Evolutionary conservation across 92 coral and sea anemone genomes (phyloP), one percentile per base, ranked within the genome.

Genomic region (Metridium senile): DNA sequence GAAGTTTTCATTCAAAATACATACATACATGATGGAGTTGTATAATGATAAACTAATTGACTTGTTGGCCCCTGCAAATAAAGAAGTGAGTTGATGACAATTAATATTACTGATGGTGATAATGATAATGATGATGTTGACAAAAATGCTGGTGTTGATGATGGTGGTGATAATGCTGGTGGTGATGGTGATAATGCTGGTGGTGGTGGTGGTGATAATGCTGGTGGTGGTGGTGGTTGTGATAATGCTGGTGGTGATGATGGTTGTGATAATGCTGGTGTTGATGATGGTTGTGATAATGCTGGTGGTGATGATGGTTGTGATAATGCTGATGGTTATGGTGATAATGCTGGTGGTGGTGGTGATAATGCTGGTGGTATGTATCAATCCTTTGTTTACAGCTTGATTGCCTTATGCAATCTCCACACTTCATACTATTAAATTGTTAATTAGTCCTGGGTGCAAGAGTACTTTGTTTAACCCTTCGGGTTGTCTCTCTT

Each of bases 21-120:
- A 90, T 23, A 81, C 86, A 17, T 95, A 95, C 78, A 95, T 95
- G 99, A 28, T 95, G 84, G 99, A 95, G 74, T 76, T 95, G 75
- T 95, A 95, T 59, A 92, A 89, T 71, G 99, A 95, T 75, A 93
- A 81, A 52, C 84, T 95, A 30, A 95, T 95, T 56, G 99, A 95
- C 45, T 71, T 95, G 61, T 78, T 95, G 47, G 93, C 92, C 0
- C 83, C 89, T 21, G 52, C 76, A 20, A 86, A 84, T 19, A 87
- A 87, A 71, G 98, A 94, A 26, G 96, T 94, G 91, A 86, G 93
- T 87, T n/a, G n/a, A n/a, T n/a, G n/a, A n/a, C n/a, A n/a, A 20
- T 54, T 16, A 54, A 16, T 4, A 9, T 10, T 2, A 54, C 3
- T 10, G 61, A 54, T 54, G 61, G 25, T 54, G 61, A 21, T 54